These are phyloP conservation scores for Phymatocera aterrima DNA, from an alignment of 2,888 invertebrate genomes.

Conservation along the genomic window DNA sequence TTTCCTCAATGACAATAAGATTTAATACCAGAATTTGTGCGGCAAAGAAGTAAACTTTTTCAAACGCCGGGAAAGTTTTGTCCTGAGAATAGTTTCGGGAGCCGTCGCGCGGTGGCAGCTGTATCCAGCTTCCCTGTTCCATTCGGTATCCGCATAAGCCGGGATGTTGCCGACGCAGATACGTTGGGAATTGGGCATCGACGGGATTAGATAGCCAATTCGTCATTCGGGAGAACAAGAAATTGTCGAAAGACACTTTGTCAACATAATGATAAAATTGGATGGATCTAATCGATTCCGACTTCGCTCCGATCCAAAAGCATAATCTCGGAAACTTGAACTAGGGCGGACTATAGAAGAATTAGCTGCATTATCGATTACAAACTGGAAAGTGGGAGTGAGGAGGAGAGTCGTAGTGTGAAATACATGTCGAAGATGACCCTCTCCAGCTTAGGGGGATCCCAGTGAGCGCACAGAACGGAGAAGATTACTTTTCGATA, in stretches of 20 bases:
- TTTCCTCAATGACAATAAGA: not conserved
- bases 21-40: not conserved
- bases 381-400: not conserved
- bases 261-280: not conserved
- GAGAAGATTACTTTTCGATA: conserved; percentile 74
- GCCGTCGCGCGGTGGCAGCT: conserved; percentile 32
- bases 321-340: not conserved
- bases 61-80: conserved; percentile 29
- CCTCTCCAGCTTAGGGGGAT: not conserved
- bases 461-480: conserved; percentile 3
- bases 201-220: not conserved
- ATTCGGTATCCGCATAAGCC: not conserved
- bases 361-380: not conserved
- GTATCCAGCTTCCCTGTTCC: conserved; percentile 16
- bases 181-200: not conserved
- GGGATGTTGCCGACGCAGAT: not conserved
- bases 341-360: not conserved
- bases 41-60: conserved; percentile 14
- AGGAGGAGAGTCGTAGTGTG: not conserved
- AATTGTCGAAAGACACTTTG: not conserved
- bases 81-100: conserved; percentile 10
- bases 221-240: not conserved
- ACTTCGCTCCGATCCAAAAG: not conserved
- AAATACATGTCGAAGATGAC: conserved; percentile 21
- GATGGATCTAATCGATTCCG: not conserved